Evolutionary conservation across 2,113 vertebrate species (phyloP), one percentile per base, ranked within the genome.

Genomic region (Polypterus bichir): DNA sequence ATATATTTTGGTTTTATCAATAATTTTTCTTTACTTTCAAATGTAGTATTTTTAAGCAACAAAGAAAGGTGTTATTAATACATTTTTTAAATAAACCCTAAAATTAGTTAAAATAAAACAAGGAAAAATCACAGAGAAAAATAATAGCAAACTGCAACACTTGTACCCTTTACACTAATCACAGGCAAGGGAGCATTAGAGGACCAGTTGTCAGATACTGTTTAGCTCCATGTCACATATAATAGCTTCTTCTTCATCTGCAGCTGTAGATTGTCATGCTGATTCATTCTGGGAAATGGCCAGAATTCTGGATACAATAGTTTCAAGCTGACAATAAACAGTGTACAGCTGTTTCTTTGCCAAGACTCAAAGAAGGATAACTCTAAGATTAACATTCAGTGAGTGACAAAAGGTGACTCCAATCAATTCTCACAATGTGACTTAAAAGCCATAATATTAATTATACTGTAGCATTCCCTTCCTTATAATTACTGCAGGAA

Each of bases 361-460:
- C 54, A 56, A 56, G 54, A 5, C 54, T n/a, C 27, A 27, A 56
- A 56, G n/a, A 27, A 6, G 10, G 54, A n/a, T 56, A 27, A 11
- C 54, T 56, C 54, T 56, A 27, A 56, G 54, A 56, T n/a, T 56
- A 27, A 56, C 54, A 56, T 56, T 56, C 54, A 56, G 3, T 56
- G 54, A 27, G 54, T 56, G 54, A 56, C 54, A 56, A 9, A 56
- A 56, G 54, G 54, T 56, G 54, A 56, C 5, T n/a, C 54, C 54
- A 56, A 56, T 56, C 54, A 27, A 56, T 56, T 6, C n/a, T 6
- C 9, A 56, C n/a, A 56, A 56, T 56, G 10, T 56, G 54, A 5
- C 27, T 56, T 56, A 9, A 27, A 5, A 56, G n/a, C 10, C 10
- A 56, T n/a, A 56, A 56, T 10, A 56, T 27, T n/a, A 5, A 5